Base-by-base conservation (phyloP, 2,797 vertebrate species). In the Acropternis orthonyx region DNA sequence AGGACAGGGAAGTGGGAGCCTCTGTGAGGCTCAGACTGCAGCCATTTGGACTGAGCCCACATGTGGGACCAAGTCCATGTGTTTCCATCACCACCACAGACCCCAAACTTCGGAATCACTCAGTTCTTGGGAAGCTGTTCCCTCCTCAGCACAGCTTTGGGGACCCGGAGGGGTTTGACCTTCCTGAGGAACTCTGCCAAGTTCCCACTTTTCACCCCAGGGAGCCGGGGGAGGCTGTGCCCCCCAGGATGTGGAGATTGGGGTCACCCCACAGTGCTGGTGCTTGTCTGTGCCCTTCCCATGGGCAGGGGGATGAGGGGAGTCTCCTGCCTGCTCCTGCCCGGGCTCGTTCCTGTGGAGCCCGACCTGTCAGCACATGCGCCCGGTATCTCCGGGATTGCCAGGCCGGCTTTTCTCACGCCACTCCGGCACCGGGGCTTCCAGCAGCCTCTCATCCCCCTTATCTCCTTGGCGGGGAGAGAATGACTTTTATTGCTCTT, bases 171-270 rank as follows among this genome's bases (percentile, higher is more conserved):
- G 22, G 10, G 13, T 32, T 39, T 44, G 4, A 24, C 49, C 30
- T 65, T 59, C 44, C 84, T 22, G 18, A 52, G 43, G 21, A 14
- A 6, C 49, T 69, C 56, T 36, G 6, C 44, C 27, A 39, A 2
- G 0, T 44, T 22, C 58, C 62, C 7, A 1, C n/a, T 81, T 51
- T 30, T 7, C 17, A 17, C 41, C 66, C 12, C 26, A 44, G 15
- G 41, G 56, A 46, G 7, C 43, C 36, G n/a, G 13, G n/a, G 17
- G 30, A 21, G 3, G 5, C 76, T 46, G 48, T 4, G 2, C 9
- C 26, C 65, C 21, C 14, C 0, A 1, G 69, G 22, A 14, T 0
- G 0, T 0, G 23, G 34, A 26, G 8, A 10, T 43, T 8, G 23
- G 68, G 63, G 23, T 58, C 75, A 46, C 63, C 11, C 32, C 17